Evolutionary conservation across 2,113 vertebrate species (phyloP), one percentile per base, ranked within the genome.

Genomic region (Albula glossodonta): DNA sequence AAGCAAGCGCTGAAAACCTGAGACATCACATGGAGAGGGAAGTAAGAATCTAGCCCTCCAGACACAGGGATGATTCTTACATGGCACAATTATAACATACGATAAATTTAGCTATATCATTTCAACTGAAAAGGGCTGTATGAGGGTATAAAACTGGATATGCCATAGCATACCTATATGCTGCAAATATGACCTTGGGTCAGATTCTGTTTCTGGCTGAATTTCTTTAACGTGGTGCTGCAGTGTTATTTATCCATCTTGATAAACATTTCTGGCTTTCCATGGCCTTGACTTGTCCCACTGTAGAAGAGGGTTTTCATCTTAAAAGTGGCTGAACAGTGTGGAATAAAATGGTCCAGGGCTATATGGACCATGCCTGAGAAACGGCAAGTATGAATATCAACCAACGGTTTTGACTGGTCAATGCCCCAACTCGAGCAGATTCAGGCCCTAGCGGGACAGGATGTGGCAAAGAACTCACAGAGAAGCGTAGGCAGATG

Each of bases 401-500:
- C 7, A 17, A n/a, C 1, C 63, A 2, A 31, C 10, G 70, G 22
- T 31, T 74, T 22, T 74, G 70, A 11, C 10, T 74, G n/a, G 5
- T 2, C 17, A 25, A 22, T 10, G 7, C 70, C 70, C 25, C 3
- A 8, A 2, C 5, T 25, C 10, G 22, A 7, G 70, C n/a, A 2
- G 70, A 22, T 10, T n/a, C 22, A 22, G 25, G 1, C n/a, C 70
- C 19, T 8, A 31, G 12, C 1, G 70, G 51, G 52, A 66, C 25
- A 5, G 82, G 5, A 66, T 41, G 63, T 82, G 15, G 56, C 56
- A 7, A 56, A 49, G 22, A 86, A 87, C 96, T 96, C 56, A 97
- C 97, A 0, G 97, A 97, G 88, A 97, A 97, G 4, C 91, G 95
- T 82, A 96, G 92, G 25, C 97, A 97, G 88, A 97, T 81, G 9